Percentiles rank a stretch among this genome's conserved stretches.
Conservation (phyloP, 2,113 vertebrate genomes). For the Coptodon rendalli region DNA sequence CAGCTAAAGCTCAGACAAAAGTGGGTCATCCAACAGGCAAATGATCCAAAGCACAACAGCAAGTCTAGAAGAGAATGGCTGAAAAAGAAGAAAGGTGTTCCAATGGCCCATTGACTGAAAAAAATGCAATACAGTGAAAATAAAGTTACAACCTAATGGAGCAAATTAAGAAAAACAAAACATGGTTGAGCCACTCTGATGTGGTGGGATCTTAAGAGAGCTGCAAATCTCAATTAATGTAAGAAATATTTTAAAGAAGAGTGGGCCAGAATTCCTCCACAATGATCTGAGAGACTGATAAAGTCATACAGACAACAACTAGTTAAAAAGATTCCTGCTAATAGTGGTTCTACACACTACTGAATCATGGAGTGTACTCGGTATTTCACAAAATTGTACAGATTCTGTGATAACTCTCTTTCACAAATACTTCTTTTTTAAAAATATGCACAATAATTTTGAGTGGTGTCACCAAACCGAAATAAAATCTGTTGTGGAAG, state of each 20-base stretch:
- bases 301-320: neutral
- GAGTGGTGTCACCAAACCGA: accelerated
- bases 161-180: neutral
- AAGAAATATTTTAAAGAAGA: neutral
- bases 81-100: neutral
- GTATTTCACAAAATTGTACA: neutral
- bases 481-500: neutral
- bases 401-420: neutral
- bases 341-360: neutral
- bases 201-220: neutral
- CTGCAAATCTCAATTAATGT: neutral
- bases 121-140: neutral
- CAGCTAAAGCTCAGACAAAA: neutral
- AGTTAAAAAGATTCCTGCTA: neutral
- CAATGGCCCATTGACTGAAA: neutral
- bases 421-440: neutral
- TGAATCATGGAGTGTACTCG: accelerated
- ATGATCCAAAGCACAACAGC: neutral
- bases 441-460: neutral
- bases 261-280: neutral
- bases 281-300: neutral
- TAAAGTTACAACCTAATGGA: neutral
- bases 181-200: neutral
- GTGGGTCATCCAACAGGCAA: neutral
- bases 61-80: neutral